Percentiles rank a stretch among this genome's conserved stretches.
Conservation (phyloP, 2,888 invertebrate species). For the Sphaerophoria rueppellii region DNA sequence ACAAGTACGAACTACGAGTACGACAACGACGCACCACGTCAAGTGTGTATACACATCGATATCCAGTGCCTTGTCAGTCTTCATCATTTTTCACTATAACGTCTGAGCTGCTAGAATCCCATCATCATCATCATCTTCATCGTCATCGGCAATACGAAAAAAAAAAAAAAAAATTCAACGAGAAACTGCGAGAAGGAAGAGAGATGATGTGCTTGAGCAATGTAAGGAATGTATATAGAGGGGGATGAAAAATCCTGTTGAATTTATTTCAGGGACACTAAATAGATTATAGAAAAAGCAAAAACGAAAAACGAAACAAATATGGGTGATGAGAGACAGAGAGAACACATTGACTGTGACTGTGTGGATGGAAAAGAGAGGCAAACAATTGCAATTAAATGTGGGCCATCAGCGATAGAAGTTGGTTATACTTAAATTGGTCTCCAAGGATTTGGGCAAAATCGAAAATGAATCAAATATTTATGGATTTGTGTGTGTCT, state of each 20-base stretch:
- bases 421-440: conserved; percentile 8
- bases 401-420: not conserved
- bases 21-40: conserved; percentile 47
- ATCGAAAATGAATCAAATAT: not conserved
- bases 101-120: conserved; percentile 46
- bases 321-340: not conserved
- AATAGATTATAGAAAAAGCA: conserved; percentile 19
- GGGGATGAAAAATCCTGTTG: conserved; percentile 64
- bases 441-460: not conserved
- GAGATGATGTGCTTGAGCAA: not conserved
- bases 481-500: not conserved
- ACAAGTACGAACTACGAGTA: no score
- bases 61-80: conserved; percentile 40
- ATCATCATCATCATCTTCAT: conserved; percentile 19
- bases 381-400: not conserved
- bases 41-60: conserved; percentile 57
- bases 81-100: conserved; percentile 62
- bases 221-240: not conserved
- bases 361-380: not conserved
- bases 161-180: not conserved
- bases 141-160: not conserved
- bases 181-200: not conserved
- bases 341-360: conserved; percentile 13
- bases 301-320: conserved; percentile 3
- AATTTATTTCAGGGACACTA: conserved; percentile 57